Conservation (phyloP, 2,888 invertebrate genomes). For the Galerucella pusilla region DNA sequence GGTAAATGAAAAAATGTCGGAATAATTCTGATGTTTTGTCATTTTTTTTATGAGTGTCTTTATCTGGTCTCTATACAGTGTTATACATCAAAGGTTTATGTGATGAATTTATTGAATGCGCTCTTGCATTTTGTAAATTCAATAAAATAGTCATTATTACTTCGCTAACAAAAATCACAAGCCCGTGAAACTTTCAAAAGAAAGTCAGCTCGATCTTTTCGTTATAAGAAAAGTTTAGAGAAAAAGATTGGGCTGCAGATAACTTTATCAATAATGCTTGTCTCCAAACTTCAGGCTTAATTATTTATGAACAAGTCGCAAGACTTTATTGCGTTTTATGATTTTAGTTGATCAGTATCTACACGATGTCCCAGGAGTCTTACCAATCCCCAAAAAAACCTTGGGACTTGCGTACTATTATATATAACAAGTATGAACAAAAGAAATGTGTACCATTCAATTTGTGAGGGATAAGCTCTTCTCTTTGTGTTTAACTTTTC, state of each 20-base stretch:
- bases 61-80: no score
- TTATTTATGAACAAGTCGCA: background rate
- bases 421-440: background rate
- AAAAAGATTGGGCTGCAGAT: conserved; percentile 1
- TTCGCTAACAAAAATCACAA: conserved; percentile 29
- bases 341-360: no score
- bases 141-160: conserved; percentile 2
- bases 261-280: conserved; percentile 14
- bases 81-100: no score
- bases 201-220: conserved; percentile 22
- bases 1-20: background rate
- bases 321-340: background rate
- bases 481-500: conserved; percentile 19
- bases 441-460: background rate
- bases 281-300: background rate
- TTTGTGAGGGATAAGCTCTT: background rate
- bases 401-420: no score
- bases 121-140: background rate
- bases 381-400: no score
- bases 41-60: no score
- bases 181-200: conserved; percentile 11
- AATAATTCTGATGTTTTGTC: background rate
- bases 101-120: background rate
- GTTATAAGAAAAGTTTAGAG: conserved; percentile 18
- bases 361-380: no score